These are phyloP conservation scores for Mormyrus iriodes DNA, from an alignment of 2,113 vertebrate species.

Conservation along the genomic window DNA sequence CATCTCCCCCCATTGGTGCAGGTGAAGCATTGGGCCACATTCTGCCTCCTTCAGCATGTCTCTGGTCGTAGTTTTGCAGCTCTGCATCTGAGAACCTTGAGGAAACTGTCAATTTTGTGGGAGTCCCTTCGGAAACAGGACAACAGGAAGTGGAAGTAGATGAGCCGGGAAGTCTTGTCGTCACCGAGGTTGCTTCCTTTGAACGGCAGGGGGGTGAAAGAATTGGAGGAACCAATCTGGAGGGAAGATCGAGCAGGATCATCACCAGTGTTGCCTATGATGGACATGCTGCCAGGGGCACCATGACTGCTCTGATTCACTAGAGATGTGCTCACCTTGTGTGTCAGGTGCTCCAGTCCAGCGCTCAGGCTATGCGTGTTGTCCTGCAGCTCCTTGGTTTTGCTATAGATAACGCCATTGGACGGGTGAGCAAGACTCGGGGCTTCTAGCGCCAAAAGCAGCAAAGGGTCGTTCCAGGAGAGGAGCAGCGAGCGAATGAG, in stretches of 20 bases:
- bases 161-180: constrained; percentile 53
- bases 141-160: constrained; percentile 63
- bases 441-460: constrained; percentile 46
- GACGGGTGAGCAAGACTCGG: constrained; percentile 51
- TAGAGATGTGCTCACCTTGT: constrained; percentile 44
- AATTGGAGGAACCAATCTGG: constrained; percentile 59
- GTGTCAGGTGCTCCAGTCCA: constrained; percentile 54
- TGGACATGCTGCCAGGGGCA: neutral
- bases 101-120: constrained; percentile 71
- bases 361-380: constrained; percentile 54
- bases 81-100: constrained; percentile 66
- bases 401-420: constrained; percentile 51
- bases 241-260: neutral
- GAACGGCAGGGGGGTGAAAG: constrained; percentile 53
- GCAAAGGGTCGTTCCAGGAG: constrained; percentile 60
- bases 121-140: constrained; percentile 69
- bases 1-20: neutral
- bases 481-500: constrained; percentile 62
- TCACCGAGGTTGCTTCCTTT: constrained; percentile 42
- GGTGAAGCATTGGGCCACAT: neutral
- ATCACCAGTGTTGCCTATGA: neutral
- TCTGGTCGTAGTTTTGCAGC: constrained; percentile 50
- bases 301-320: neutral
- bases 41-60: constrained; percentile 45
- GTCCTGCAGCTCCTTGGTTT: constrained; percentile 58